Evolutionary conservation across 2,113 vertebrate species (phyloP).

Genomic region (Rhabdornis inornatus): DNA sequence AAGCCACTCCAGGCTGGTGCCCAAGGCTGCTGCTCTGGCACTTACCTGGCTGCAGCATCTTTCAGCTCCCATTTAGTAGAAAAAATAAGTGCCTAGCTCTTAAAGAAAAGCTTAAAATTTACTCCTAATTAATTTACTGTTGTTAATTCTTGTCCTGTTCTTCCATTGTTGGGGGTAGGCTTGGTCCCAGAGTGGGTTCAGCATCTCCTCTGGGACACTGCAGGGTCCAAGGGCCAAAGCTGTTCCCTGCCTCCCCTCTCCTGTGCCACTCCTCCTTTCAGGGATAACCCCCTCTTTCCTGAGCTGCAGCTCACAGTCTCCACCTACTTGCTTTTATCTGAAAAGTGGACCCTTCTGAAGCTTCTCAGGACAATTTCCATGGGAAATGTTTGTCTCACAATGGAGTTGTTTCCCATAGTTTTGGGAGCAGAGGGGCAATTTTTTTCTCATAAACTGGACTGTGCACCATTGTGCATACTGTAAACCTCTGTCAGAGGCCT

Average conservation of each 20-base stretch:
- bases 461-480: constrained; percentile 48
- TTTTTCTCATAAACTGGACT: constrained; percentile 57
- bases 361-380: constrained; percentile 41
- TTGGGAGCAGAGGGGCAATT: constrained; percentile 35
- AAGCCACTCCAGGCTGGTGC: background rate
- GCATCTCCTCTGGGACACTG: background rate
- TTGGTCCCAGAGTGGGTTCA: background rate
- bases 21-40: background rate
- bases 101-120: background rate
- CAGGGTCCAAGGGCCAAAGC: background rate
- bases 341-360: background rate
- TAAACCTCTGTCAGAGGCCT: constrained; percentile 52
- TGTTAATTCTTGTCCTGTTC: background rate
- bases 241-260: background rate
- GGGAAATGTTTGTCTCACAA: constrained; percentile 39
- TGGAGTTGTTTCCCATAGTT: constrained; percentile 5
- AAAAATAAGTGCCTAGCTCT: background rate
- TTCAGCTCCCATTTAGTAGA: background rate
- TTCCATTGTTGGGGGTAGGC: background rate
- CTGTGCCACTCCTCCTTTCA: background rate
- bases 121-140: background rate
- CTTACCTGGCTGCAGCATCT: background rate
- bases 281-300: background rate
- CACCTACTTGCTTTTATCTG: background rate
- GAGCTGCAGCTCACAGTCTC: background rate